These are phyloP conservation scores for Sycophila sp. DNA, from an alignment of 1,140 invertebrate species.

Conservation along the genomic window DNA sequence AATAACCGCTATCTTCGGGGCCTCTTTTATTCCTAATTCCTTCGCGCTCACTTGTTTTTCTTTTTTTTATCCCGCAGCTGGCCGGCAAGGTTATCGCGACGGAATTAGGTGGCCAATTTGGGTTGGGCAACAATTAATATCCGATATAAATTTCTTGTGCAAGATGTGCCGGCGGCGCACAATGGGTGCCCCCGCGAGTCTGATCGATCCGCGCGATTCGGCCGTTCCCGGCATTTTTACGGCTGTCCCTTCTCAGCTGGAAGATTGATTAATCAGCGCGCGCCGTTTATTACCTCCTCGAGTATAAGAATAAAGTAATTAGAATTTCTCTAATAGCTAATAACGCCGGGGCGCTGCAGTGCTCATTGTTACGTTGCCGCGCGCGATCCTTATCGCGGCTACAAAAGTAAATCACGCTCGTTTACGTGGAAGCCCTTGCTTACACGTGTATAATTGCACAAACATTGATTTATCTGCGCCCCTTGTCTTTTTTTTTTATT, in stretches of 20 bases:
- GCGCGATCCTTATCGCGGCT: not conserved
- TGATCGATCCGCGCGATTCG: too few species aligned
- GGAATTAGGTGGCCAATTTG: too few species aligned
- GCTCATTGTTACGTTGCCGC: not conserved
- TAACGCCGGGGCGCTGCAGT: too few species aligned
- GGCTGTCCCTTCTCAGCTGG: not conserved
- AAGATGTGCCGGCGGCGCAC: too few species aligned
- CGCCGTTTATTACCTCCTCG: not conserved
- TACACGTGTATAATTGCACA: not conserved
- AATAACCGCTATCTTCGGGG: constrained; percentile 55
- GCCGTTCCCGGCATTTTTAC: constrained; percentile 5
- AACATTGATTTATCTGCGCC: not conserved
- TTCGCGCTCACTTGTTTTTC: constrained; percentile 29
- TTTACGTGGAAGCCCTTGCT: not conserved
- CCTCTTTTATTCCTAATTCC: constrained; percentile 41
- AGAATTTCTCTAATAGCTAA: not conserved
- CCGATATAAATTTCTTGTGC: too few species aligned
- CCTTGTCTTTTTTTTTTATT: too few species aligned
- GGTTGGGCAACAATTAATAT: too few species aligned
- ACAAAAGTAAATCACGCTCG: constrained; percentile 15
- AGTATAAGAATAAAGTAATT: constrained; percentile 10
- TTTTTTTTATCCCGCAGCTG: not conserved
- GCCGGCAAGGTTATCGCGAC: not conserved
- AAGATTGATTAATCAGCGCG: constrained; percentile 2
- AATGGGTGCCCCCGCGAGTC: too few species aligned